phyloP scores from a whole-genome alignment of 2,797 vertebrate species.

The Gymnoscopelus microlampas region DNA sequence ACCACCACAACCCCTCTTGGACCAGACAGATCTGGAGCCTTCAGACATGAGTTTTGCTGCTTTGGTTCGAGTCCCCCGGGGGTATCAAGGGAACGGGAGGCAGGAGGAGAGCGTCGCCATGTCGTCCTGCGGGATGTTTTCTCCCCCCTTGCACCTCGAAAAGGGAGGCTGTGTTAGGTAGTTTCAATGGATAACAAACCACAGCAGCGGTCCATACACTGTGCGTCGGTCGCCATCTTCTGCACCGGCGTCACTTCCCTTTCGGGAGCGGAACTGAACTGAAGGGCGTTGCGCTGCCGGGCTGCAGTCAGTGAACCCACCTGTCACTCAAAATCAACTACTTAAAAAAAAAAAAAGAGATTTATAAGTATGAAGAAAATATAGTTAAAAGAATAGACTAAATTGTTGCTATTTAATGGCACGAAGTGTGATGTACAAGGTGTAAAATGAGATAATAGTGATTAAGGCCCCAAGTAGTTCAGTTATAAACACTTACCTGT shows the following conservation, averaged over 20 bases:
- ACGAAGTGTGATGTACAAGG: background rate
- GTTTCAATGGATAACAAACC: conserved; percentile 47
- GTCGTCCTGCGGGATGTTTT: conserved; percentile 34
- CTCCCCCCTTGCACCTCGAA: conserved; percentile 24
- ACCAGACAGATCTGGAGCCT: conserved; percentile 80
- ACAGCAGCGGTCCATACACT: conserved; percentile 67
- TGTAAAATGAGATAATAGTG: background rate
- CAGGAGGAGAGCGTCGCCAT: conserved; percentile 63
- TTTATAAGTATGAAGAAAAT: too few species aligned
- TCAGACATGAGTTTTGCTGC: conserved; percentile 79
- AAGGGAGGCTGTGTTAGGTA: conserved; percentile 3
- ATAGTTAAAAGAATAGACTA: too few species aligned
- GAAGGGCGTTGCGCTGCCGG: conserved; percentile 44
- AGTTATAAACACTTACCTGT: too few species aligned
- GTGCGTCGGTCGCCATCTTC: conserved; percentile 80
- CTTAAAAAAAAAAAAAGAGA: too few species aligned
- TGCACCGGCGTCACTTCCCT: conserved; percentile 81
- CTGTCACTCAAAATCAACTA: too few species aligned
- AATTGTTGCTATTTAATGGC: too few species aligned
- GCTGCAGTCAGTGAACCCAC: background rate
- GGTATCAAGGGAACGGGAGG: conserved; percentile 61
- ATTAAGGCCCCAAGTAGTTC: too few species aligned
- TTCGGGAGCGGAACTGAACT: conserved; percentile 72
- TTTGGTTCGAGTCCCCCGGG: conserved; percentile 49
- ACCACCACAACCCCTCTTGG: conserved; percentile 78